These are phyloP conservation scores for Drosophila cognata DNA, from an alignment of 2,888 invertebrate species.

Conservation along the genomic window DNA sequence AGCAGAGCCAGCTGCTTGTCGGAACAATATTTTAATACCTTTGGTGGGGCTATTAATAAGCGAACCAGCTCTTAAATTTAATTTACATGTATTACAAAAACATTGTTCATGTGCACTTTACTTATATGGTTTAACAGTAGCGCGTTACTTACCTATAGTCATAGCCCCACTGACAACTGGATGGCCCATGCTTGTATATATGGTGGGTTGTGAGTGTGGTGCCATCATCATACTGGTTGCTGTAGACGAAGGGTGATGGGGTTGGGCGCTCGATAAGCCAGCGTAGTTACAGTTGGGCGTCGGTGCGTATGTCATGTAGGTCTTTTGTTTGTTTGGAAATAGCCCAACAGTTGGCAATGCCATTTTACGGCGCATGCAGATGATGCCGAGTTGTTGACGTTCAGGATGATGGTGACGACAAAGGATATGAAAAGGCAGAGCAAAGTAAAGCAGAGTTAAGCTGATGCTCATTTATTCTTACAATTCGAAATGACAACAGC, in stretches of 20 bases:
- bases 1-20: neutral
- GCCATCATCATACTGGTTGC: constrained; percentile 83
- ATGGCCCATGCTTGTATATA: constrained; percentile 79
- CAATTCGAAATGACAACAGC: constrained; percentile 44
- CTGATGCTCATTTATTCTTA: constrained; percentile 54
- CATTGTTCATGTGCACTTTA: constrained; percentile 1
- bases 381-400: constrained; percentile 52
- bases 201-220: constrained; percentile 77
- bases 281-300: constrained; percentile 82
- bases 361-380: constrained; percentile 50
- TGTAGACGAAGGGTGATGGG: constrained; percentile 70
- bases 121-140: constrained; percentile 1
- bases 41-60: neutral
- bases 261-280: constrained; percentile 71
- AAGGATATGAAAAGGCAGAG: constrained; percentile 66
- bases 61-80: constrained; percentile 4
- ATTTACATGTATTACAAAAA: constrained; percentile 7
- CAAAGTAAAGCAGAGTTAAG: constrained; percentile 53
- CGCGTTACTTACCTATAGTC: constrained; percentile 79
- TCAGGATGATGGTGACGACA: constrained; percentile 35
- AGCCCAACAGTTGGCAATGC: constrained; percentile 49
- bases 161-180: constrained; percentile 78
- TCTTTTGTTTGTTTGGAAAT: constrained; percentile 66
- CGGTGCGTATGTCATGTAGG: constrained; percentile 84
- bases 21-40: neutral